Evolutionary conservation across 1,140 invertebrate genomes (phyloP), one percentile per base, ranked within the genome.

Genomic region (Brachionus plicatilis): DNA sequence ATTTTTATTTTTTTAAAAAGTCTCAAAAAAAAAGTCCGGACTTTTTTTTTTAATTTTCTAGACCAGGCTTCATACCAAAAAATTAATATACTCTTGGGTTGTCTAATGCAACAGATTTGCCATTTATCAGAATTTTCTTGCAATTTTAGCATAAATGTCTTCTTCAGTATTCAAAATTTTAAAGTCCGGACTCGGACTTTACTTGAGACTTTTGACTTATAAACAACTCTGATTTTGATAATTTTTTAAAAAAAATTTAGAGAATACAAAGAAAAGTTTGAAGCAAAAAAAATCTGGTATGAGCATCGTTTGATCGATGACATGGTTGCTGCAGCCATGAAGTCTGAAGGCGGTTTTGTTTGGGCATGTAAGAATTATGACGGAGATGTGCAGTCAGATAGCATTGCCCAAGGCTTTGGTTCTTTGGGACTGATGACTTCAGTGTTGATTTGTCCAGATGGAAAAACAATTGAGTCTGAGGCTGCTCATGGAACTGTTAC

Each of bases 281-380:
- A 99, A 88, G 93, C 93, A n/a, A 91, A 92, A 37, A 93, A 93
- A 24, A 93, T 98, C 85, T 98, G 96, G 95, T 99, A 99, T 88
- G 96, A 99, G 89, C 97, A 99, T 90, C 92, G 97, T 83, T 90
- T 99, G n/a, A 99, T 99, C 89, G 97, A 99, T 89, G 97, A 99
- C 87, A 99, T 99, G 97, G 97, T 99, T 6, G 97, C 97, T 14
- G 97, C 98, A 88, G 93, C 93, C 4, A 94, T 99, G 93, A 99
- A 99, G 90, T 96, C 95, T 1, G 94, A 95, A 86, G 97, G 98
- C 86, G 97, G 96, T 79, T 99, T 98, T 91, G 96, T 99, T 0
- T 99, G 97, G 97, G 96, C 96, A 24, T 96, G 97, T 90, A 99
- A 99, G 89, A 99, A 99, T 90, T 99, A 99, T 88, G 97, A 99